Evolutionary conservation across 2,888 invertebrate species (phyloP).

Genomic region (Pammene aurita): DNA sequence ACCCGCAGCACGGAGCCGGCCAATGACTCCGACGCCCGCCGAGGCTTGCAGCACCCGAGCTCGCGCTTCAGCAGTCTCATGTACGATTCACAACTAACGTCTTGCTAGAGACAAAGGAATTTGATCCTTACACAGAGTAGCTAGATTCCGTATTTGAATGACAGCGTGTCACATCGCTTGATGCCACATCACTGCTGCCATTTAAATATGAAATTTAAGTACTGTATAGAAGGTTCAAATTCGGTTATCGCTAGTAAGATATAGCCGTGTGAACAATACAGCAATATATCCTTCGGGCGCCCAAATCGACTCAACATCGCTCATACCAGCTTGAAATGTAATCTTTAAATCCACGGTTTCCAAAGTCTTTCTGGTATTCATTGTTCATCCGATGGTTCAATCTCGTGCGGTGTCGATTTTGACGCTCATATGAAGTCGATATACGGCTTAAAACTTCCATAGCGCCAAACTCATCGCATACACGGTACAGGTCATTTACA

Average conservation of each 20-base stretch:
- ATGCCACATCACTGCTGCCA: no score
- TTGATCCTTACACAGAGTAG: no score
- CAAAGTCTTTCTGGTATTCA: background rate
- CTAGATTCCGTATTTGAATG: no score
- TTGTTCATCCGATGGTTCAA: background rate
- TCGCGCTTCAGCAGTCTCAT: background rate
- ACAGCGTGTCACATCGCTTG: no score
- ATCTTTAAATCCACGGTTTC: background rate
- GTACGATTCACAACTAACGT: no score
- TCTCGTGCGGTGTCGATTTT: constrained; percentile 11
- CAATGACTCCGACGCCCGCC: constrained; percentile 10
- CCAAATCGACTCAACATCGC: background rate
- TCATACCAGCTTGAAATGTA: background rate
- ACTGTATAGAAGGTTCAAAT: no score
- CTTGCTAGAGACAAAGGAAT: no score
- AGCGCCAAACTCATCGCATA: constrained; percentile 4
- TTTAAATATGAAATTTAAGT: no score
- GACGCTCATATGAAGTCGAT: constrained; percentile 26
- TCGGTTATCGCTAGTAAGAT: no score
- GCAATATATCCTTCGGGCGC: constrained; percentile 2
- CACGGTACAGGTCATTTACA: background rate
- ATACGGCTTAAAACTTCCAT: constrained; percentile 12
- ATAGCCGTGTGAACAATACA: background rate
- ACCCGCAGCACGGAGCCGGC: constrained; percentile 60
- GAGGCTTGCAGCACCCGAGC: background rate